Evolutionary conservation across 53 echinoderm and acorn worm species (phyloP), one percentile per base, ranked within the genome.

Genomic region (Luidia sarsii): DNA sequence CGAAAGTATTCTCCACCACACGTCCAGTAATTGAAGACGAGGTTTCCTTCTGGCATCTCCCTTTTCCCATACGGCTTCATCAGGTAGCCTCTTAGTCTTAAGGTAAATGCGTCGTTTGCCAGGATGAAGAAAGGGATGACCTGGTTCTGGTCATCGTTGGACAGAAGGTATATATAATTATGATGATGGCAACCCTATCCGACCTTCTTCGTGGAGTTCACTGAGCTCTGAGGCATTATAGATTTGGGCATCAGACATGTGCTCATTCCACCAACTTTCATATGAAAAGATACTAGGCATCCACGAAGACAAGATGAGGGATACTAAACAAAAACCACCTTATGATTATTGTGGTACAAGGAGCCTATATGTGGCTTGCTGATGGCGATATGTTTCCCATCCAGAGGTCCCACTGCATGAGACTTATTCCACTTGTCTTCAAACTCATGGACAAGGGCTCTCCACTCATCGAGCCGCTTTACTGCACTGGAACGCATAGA

Each of bases 351-450:
- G 60, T 65, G 24, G 51, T 66, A 88, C 1, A 75, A 20, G 24
- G 43, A 53, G 32, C 88, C 88, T 28, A 43, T 55, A 5, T 48
- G 22, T 4, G 88, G 88, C 20, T 52, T 35, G 22, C 14, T 73
- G 27, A 74, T 66, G 49, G 54, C 67, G 34, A 88, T 37, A 46
- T 88, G 88, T 35, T 89, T 84, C 2, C 85, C 64, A 64, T 89
- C 89, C 10, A 89, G 28, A 16, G 89, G 71, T 13, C 85, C 85
- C 48, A 33, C 19, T 18, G 62, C 38, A 64, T 70, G 84, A 24
- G 70, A 81, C 5, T 85, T 18, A 22, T 89, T 70, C 89, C 85
- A 89, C 19, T 79, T 20, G 2, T 29, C 14, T 51, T 30, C 52
- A 48, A 89, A 89, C 52, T 85, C 32, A 11, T 70, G 48, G 0